Evolutionary conservation across 2,113 vertebrate genomes (phyloP), one percentile per base, ranked within the genome.

Genomic region (Anthoscopus minutus): DNA sequence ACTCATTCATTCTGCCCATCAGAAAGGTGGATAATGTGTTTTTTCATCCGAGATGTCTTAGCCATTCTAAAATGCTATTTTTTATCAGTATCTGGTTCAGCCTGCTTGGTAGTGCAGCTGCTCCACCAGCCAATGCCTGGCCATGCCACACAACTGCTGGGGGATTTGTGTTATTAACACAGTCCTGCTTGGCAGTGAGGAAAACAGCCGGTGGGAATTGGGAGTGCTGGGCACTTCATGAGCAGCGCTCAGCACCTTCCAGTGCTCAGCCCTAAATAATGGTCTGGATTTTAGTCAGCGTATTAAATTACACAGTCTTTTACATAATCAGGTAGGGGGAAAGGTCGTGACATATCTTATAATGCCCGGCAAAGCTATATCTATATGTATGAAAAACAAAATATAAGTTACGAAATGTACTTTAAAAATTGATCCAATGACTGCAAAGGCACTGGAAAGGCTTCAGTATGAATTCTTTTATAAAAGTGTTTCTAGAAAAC

Each of bases 221-320:
- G 38, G 45, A 61, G 30, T 37, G 67, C 81, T 89, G 87, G 79
- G 44, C 31, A 33, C 47, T 82, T 47, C 62, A 2, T 5, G 40
- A 60, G 56, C 74, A 0, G 0, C 35, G 56, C 67, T 88, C 64
- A 89, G 71, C 20, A 67, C 85, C 51, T 88, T 74, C 50, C 71
- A 90, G 60, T 25, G 20, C 40, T 51, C 38, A 90, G 50, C 60
- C 53, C 48, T 51, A 95, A 88, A 89, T 56, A 93, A 79, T 33
- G 33, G 86, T 9, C 83, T 65, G 74, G 25, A 64, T 89, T 94
- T 80, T 88, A 94, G 93, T 70, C 82, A 85, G 50, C 19, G 17
- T 88, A 81, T 89, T 79, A 94, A 93, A 74, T 54, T 89, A 96
- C 94, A 88, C 66, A 77, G 53, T 88, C 5, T 2, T 96, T 64